Evolutionary conservation across 1,140 invertebrate genomes (phyloP).

Genomic region (Drosophila serrata): DNA sequence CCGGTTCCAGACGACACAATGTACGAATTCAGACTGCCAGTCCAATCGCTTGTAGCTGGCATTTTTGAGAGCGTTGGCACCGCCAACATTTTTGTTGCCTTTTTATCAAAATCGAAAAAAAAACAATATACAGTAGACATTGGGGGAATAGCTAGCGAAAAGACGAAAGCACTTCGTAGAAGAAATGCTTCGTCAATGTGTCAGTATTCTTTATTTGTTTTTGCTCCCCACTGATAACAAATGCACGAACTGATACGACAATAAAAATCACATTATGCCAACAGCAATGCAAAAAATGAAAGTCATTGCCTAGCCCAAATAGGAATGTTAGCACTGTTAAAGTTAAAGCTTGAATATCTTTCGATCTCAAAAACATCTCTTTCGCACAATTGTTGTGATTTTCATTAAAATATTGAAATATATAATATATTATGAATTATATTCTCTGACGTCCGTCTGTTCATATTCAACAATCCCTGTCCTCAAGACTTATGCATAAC

Average conservation of each 20-base stretch:
- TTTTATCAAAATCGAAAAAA: constrained; percentile 75
- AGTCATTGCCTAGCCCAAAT: constrained; percentile 12
- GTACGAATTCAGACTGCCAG: constrained; percentile 58
- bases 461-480: neutral
- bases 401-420: no score
- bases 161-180: constrained; percentile 22
- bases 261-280: constrained; percentile 33
- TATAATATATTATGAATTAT: no score
- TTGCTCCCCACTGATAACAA: constrained; percentile 52
- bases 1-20: constrained; percentile 54
- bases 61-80: constrained; percentile 68
- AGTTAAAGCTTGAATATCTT: neutral
- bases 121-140: constrained; percentile 40
- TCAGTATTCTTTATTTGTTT: constrained; percentile 13
- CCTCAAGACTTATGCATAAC: neutral
- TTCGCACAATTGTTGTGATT: no score
- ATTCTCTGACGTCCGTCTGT: no score
- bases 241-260: constrained; percentile 47
- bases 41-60: constrained; percentile 20
- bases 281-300: constrained; percentile 13
- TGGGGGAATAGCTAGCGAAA: constrained; percentile 14
- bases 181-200: constrained; percentile 44
- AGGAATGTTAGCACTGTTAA: constrained; percentile 20
- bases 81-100: constrained; percentile 29
- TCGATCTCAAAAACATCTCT: neutral